These are phyloP conservation scores for Caradrina clavipalpis DNA, from an alignment of 2,888 invertebrate genomes.

Conservation along the genomic window DNA sequence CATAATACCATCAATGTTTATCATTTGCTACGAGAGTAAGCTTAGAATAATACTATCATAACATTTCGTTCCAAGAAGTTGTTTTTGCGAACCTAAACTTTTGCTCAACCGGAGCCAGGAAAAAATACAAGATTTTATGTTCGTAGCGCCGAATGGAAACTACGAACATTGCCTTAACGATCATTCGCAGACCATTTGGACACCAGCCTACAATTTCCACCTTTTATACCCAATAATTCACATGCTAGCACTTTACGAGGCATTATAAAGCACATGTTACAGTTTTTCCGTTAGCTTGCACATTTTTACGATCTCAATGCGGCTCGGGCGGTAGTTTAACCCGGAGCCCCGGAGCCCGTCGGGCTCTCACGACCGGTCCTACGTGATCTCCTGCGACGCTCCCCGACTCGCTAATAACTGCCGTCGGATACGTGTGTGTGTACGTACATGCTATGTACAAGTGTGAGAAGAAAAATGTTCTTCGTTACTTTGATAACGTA, in stretches of 20 bases:
- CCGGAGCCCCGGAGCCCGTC: slow-evolving; percentile 47
- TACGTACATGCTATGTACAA: slow-evolving; percentile 39
- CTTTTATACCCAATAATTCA: slow-evolving; percentile 60
- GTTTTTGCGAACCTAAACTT: slow-evolving; percentile 26
- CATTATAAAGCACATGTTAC: slow-evolving; percentile 64
- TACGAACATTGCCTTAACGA: slow-evolving; percentile 13
- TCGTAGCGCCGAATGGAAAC: slow-evolving; percentile 3
- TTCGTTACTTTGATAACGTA: slow-evolving; percentile 62
- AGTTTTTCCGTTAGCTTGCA: slow-evolving; percentile 84
- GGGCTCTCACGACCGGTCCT: slow-evolving; percentile 80
- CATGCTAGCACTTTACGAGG: slow-evolving; percentile 52
- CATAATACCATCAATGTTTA: slow-evolving; percentile 8
- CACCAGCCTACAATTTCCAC: slow-evolving; percentile 55
- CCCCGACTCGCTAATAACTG: slow-evolving; percentile 79
- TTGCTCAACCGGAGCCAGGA: slow-evolving; percentile 2
- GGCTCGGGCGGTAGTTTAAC: slow-evolving; percentile 62
- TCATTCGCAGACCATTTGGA: slow-evolving; percentile 39
- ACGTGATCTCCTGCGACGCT: slow-evolving; percentile 86
- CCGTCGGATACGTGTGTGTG: slow-evolving; percentile 56
- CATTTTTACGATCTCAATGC: slow-evolving; percentile 80
- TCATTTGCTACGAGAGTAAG: slow-evolving; percentile 6
- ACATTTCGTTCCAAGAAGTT: slow-evolving; percentile 15
- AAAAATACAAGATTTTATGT: slow-evolving; percentile 18
- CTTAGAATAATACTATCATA: slow-evolving; percentile 13
- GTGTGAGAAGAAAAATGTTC: slow-evolving; percentile 60